These are phyloP conservation scores for Psix sp. DNA, from an alignment of 1,140 invertebrate genomes.

Conservation along the genomic window DNA sequence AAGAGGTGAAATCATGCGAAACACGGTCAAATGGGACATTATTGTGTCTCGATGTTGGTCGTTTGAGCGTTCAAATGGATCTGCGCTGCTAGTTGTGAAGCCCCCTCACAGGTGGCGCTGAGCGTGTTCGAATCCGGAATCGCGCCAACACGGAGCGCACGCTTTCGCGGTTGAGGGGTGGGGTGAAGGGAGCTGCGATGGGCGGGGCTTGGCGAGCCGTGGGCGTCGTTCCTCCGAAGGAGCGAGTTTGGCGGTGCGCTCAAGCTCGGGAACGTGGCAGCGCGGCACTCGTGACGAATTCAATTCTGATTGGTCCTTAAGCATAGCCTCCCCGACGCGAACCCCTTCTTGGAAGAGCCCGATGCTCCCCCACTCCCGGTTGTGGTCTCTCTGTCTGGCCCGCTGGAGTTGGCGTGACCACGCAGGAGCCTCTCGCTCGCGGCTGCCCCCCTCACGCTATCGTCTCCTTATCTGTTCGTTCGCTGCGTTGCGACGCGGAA, in stretches of 20 bases:
- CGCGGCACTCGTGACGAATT: conserved; percentile 75
- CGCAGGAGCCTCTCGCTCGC: conserved; percentile 22
- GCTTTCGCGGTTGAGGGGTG: conserved; percentile 8
- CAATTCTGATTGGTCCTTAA: conserved; percentile 78
- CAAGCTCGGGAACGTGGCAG: conserved; percentile 64
- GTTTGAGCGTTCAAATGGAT: conserved; percentile 75
- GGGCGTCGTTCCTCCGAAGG: conserved; percentile 71
- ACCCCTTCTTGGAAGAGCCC: conserved; percentile 54
- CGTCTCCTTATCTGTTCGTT: conserved; percentile 63
- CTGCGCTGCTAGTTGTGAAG: conserved; percentile 68
- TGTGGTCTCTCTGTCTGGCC: conserved; percentile 23
- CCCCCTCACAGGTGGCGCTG: conserved; percentile 71
- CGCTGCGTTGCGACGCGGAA: conserved; percentile 50
- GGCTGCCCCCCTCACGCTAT: conserved; percentile 27
- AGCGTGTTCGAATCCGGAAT: conserved; percentile 50
- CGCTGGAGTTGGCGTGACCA: conserved; percentile 5
- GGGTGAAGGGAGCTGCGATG: conserved; percentile 61
- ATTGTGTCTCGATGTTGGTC: conserved; percentile 70
- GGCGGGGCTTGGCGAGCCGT: conserved; percentile 68
- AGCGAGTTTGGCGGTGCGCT: conserved; percentile 74
- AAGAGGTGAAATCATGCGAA: conserved; percentile 35
- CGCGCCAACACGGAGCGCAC: conserved; percentile 37
- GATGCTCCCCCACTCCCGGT: conserved; percentile 42
- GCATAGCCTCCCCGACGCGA: conserved; percentile 70
- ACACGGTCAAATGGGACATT: conserved; percentile 54